Base-by-base conservation (phyloP, 2,888 invertebrate genomes). In the Cryptus armator region DNA sequence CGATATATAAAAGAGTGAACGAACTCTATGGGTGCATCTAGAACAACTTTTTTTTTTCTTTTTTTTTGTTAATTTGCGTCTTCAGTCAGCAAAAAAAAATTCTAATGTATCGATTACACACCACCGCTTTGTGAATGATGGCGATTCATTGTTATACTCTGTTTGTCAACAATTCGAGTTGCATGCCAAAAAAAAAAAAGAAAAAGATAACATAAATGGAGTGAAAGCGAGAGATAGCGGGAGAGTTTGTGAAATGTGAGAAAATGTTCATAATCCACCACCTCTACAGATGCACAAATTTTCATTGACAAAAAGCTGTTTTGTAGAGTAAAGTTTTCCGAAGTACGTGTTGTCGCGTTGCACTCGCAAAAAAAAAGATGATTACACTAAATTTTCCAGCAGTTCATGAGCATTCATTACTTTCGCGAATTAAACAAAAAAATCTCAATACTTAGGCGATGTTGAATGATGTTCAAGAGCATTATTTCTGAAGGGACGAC, bases 1-100 rank as follows among this genome's bases (percentile, higher is more conserved):
- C 83, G 75, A 77, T 56, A 48, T 43, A 72, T 59, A 59, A 78
- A 67, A 64, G 72, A 76, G 76, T 75, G 51, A 79, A 67, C 62
- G 76, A 76, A 64, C 74, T 78, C 78, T 64, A 70, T 67, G 67
- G 74, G 84, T 78, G 70, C 83, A 81, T 71, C 84, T 77, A 83
- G 79, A 68, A 74, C 72, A 82, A 86, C 72, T 79, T 81, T 77
- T 75, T 71, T 51, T 48, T 29, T 56, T 51, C 32, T 56, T 51
- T 37, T 44, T 68, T 46, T 44, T 62, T 66, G 32, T 75, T 64
- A 71, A 64, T 64, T 56, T 56, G 46, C 74, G 68, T 75, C 48
- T 10, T 66, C 44, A 51, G 68, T 68, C n/a, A 43, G 32, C 46
- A 64, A 29, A 81, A 64, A 29, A 81, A 81, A 77, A 70, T 77